phyloP scores from a whole-genome alignment of 2,888 invertebrate species.

The Malachius bipustulatus region DNA sequence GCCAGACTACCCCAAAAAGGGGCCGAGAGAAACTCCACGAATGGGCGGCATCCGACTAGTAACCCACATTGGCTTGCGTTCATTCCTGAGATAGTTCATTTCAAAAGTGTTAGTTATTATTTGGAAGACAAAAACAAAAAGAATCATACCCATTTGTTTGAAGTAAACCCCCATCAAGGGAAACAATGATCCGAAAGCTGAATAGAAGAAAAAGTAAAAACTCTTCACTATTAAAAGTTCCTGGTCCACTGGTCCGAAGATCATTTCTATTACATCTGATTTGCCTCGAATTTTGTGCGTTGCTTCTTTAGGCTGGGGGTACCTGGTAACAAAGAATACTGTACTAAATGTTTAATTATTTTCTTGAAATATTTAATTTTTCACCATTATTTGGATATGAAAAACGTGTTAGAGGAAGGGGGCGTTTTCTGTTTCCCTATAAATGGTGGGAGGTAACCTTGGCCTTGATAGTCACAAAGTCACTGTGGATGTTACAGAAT shows the following conservation, averaged over 20 bases:
- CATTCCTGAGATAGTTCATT: too few species aligned
- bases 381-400: too few species aligned
- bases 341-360: too few species aligned
- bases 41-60: constrained; percentile 89
- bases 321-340: too few species aligned
- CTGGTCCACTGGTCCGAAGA: constrained; percentile 75
- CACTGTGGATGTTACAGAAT: too few species aligned
- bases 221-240: constrained; percentile 91
- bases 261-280: constrained; percentile 70
- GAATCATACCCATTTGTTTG: constrained; percentile 90
- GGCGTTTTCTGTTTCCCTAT: too few species aligned
- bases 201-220: constrained; percentile 99
- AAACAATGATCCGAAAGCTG: constrained; percentile 95
- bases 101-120: too few species aligned
- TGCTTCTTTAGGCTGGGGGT: constrained; percentile 77
- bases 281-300: constrained; percentile 83
- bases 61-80: constrained; percentile 91
- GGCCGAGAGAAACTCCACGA: constrained; percentile 93
- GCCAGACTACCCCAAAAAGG: constrained; percentile 98
- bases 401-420: too few species aligned
- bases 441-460: too few species aligned
- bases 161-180: constrained; percentile 98
- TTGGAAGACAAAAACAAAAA: too few species aligned
- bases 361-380: too few species aligned
- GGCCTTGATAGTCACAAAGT: too few species aligned